Evolutionary conservation across 1,140 invertebrate genomes (phyloP).

Genomic region (Trichonephila clavipes): DNA sequence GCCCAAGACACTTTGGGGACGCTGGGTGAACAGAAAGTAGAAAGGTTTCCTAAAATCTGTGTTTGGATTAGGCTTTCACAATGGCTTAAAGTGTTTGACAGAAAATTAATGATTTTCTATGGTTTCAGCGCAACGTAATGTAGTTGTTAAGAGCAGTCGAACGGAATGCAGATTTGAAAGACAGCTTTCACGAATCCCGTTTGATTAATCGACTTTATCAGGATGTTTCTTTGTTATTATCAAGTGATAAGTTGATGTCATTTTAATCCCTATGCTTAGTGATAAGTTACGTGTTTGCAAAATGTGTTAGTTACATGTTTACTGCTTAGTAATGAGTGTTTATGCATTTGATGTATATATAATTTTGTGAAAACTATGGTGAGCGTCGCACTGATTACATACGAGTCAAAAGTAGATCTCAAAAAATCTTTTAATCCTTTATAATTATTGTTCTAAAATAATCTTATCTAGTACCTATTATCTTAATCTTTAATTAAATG

Average conservation of each 20-base stretch:
- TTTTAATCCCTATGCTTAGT: background rate
- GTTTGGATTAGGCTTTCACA: background rate
- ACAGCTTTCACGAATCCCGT: background rate
- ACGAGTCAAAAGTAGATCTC: no score
- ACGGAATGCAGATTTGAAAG: background rate
- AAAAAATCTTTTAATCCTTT: no score
- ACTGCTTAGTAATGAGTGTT: background rate
- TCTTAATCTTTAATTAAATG: no score
- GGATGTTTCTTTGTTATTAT: background rate
- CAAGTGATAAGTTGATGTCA: background rate
- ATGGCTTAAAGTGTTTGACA: background rate
- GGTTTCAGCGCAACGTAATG: background rate
- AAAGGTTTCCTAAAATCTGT: background rate
- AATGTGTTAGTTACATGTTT: background rate
- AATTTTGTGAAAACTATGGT: no score
- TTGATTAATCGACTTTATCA: background rate
- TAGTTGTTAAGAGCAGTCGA: background rate
- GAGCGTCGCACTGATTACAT: no score
- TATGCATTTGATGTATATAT: no score
- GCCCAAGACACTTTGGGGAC: background rate
- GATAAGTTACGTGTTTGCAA: background rate
- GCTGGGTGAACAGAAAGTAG: background rate
- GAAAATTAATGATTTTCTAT: background rate
- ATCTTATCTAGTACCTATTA: no score
- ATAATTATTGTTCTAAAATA: no score